These are phyloP conservation scores for Clarias gariepinus DNA, from an alignment of 2,113 vertebrate species.

Conservation along the genomic window DNA sequence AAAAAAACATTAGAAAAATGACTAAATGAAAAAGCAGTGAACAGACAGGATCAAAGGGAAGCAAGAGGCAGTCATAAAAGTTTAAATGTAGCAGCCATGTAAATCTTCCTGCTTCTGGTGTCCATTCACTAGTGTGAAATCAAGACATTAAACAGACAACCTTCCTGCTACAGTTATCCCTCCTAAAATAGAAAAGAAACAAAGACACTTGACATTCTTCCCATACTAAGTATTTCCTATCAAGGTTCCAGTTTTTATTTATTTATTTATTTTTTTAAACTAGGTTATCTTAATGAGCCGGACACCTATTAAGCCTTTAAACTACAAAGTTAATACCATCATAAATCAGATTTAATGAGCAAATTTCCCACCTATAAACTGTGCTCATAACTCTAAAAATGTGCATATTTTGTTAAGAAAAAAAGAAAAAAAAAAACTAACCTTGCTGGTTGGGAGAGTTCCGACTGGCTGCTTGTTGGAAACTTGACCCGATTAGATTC, in stretches of 20 bases:
- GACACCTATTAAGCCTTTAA: slow-evolving; percentile 70
- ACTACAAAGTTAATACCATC: slow-evolving; percentile 67
- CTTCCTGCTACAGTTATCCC: slow-evolving; percentile 78
- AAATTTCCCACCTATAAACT: neutral
- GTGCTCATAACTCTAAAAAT: neutral
- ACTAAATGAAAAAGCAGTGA: neutral
- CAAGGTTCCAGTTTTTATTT: neutral
- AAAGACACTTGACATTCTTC: slow-evolving; percentile 66
- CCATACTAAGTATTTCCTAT: slow-evolving; percentile 66
- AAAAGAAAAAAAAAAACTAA: slow-evolving; percentile 58
- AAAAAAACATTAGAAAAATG: no score
- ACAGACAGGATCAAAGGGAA: neutral
- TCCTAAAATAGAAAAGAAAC: slow-evolving; percentile 43
- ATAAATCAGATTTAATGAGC: neutral
- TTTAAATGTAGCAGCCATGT: neutral
- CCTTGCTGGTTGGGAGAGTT: slow-evolving; percentile 83
- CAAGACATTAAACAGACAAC: slow-evolving; percentile 57
- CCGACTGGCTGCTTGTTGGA: slow-evolving; percentile 75
- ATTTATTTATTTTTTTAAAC: neutral
- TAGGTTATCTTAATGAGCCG: slow-evolving; percentile 65
- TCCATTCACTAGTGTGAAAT: slow-evolving; percentile 39
- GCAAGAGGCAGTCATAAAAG: neutral
- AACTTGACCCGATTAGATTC: slow-evolving; percentile 76
- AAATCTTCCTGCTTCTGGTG: neutral
- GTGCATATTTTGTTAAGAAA: neutral